Percentiles rank a stretch among this genome's conserved stretches.
These are phyloP conservation scores for Agrenia bidenticulata DNA, from an alignment of 2,888 invertebrate species.

Conservation along the genomic window DNA sequence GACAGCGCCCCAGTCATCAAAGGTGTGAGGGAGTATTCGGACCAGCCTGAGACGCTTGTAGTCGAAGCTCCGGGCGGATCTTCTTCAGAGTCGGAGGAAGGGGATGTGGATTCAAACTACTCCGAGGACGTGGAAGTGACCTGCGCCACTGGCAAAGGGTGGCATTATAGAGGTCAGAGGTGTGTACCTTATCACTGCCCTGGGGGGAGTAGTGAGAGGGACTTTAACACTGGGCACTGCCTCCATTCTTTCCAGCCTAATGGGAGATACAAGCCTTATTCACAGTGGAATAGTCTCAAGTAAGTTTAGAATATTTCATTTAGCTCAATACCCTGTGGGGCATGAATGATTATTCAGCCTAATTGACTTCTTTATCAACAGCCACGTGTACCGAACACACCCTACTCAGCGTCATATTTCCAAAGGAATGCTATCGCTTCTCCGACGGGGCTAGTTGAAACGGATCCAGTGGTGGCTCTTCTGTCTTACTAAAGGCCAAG, in stretches of 20 bases:
- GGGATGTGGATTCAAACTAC: slow-evolving; percentile 16
- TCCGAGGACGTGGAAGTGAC: slow-evolving; percentile 37
- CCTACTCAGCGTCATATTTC: slow-evolving; percentile 8
- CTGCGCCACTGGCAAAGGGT: slow-evolving; percentile 34
- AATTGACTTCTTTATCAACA: too few species aligned
- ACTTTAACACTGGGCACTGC: slow-evolving; percentile 40
- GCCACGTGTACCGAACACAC: slow-evolving; percentile 13
- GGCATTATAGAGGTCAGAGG: slow-evolving; percentile 26
- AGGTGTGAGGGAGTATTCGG: not conserved
- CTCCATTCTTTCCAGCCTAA: slow-evolving; percentile 25
- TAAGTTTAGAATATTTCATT: not conserved
- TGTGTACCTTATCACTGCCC: slow-evolving; percentile 36
- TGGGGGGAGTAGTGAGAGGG: slow-evolving; percentile 35
- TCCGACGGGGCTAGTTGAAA: slow-evolving; percentile 8
- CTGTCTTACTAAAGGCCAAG: too few species aligned
- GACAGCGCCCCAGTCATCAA: not conserved
- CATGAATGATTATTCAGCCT: too few species aligned
- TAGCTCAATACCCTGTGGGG: too few species aligned
- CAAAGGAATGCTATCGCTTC: slow-evolving; percentile 6
- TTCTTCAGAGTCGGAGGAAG: not conserved
- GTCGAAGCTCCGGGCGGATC: not conserved
- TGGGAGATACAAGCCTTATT: slow-evolving; percentile 6
- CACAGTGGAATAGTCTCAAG: slow-evolving; percentile 12
- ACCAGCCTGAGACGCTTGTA: slow-evolving; percentile 7
- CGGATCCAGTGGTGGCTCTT: too few species aligned